A percentile compares a stretch with the other conserved stretches of the same genome.
phyloP scores from a whole-genome alignment of 2,797 vertebrate species.

The Epinephelus malabaricus region DNA sequence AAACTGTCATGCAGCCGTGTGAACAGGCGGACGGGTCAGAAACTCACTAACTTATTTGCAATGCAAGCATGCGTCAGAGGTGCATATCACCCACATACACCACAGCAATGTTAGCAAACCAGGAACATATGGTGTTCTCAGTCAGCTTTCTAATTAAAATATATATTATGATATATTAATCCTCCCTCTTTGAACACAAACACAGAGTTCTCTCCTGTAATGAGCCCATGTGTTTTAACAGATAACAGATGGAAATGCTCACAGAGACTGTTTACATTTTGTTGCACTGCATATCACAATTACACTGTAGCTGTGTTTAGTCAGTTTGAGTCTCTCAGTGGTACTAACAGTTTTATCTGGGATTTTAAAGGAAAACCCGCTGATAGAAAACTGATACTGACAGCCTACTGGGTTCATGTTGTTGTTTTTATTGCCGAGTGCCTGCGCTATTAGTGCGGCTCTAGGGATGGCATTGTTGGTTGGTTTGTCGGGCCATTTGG shows the following conservation, averaged over 20 bases:
- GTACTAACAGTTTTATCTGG: background rate
- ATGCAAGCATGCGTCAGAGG: conserved; percentile 2
- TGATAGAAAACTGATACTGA: background rate
- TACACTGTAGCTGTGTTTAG: background rate
- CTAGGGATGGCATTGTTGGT: background rate
- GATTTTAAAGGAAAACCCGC: background rate
- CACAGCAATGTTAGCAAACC: conserved; percentile 16
- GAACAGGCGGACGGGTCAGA: background rate
- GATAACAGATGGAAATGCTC: conserved; percentile 57
- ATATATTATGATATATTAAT: conserved; percentile 50
- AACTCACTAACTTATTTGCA: conserved; percentile 14
- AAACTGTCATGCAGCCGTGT: background rate
- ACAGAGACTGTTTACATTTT: conserved; percentile 14
- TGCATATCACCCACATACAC: conserved; percentile 22
- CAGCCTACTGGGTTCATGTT: background rate
- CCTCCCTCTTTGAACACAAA: conserved; percentile 28
- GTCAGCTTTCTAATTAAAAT: conserved; percentile 49
- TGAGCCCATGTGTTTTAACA: conserved; percentile 45
- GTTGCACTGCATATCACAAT: conserved; percentile 15
- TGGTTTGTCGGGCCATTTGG: background rate
- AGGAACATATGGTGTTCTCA: conserved; percentile 49
- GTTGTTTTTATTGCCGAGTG: background rate
- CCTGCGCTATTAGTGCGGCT: background rate
- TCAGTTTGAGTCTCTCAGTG: background rate
- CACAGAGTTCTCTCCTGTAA: conserved; percentile 40